A percentile compares a stretch with the other conserved stretches of the same genome.
Conservation (phyloP, 23 tunicate species). For the Styela clava region DNA sequence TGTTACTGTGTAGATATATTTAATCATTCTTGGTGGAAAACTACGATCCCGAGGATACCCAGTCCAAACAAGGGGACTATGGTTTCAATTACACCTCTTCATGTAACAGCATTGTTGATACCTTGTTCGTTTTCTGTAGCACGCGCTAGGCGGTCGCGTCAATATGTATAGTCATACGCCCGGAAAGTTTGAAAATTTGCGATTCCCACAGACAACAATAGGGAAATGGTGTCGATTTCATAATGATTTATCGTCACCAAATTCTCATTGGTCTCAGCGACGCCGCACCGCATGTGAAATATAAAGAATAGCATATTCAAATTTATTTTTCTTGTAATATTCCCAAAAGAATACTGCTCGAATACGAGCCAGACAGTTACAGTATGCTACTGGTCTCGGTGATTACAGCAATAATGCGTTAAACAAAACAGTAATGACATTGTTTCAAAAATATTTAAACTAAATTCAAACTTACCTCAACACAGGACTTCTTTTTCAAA, state of each 20-base stretch:
- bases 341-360: background rate
- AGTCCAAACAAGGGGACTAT: background rate
- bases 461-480: background rate
- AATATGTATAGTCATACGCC: background rate
- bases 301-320: background rate
- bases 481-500: background rate
- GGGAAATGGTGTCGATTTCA: background rate
- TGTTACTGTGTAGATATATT: too few species aligned
- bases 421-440: too few species aligned
- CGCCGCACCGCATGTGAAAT: background rate
- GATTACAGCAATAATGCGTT: too few species aligned
- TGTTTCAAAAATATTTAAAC: too few species aligned
- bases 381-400: background rate
- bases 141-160: background rate
- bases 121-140: background rate
- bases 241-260: background rate
- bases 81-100: background rate
- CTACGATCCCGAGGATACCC: background rate
- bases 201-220: background rate
- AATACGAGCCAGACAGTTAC: background rate
- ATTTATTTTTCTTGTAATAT: background rate
- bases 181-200: background rate
- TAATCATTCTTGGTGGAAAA: background rate
- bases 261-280: background rate
- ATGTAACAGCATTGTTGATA: background rate